Evolutionary conservation across 2,888 invertebrate species (phyloP), one percentile per base, ranked within the genome.

Genomic region (Zygaena filipendulae): DNA sequence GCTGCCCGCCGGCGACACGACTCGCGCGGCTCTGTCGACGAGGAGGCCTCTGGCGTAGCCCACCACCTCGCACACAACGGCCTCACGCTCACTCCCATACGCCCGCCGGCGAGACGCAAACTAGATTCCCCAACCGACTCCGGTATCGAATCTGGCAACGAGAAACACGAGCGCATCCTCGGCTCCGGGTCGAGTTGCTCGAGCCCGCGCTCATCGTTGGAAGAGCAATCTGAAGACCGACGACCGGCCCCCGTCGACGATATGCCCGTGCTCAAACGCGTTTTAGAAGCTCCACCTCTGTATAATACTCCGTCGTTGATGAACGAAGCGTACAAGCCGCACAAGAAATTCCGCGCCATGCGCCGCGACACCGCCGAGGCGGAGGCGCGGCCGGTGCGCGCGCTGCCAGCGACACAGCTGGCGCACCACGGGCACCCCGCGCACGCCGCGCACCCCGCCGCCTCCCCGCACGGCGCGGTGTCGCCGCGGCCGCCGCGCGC

Each of bases 271-370:
- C 75, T 96, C 47, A 95, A 95, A 63, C 86, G 95, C 28, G 95
- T 95, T 2, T 82, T 96, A 11, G 93, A 95, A 60, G 95, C 95
- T 1, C 95, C 95, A 1, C 95, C 95, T 0, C 75, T 95, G 4
- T 92, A 94, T 67, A 93, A 94, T 58, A 92, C 94, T 30, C 91
- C 91, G 57, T 89, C 91, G 2, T 71, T 95, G 32, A 95, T 95
- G 94, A 94, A 95, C 62, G 95, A 94, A 70, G 94, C 94, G 9
- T 95, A 95, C 80, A 93, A 95, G 62, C 95, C 95, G 36, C 95
- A 95, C 82, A 95, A 95, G 72, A 95, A 95, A 68, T 95, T 95
- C 84, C 87, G 95, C 23, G 92, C 92, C 2, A 79, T 92, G 58
- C 82, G 92, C 13, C 90, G 91, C 46, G 92, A 92, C 56, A 86